Percentiles rank a stretch among this genome's conserved stretches.
These are phyloP conservation scores for Drosophila santomea DNA, from an alignment of 1,140 invertebrate species.

Conservation along the genomic window DNA sequence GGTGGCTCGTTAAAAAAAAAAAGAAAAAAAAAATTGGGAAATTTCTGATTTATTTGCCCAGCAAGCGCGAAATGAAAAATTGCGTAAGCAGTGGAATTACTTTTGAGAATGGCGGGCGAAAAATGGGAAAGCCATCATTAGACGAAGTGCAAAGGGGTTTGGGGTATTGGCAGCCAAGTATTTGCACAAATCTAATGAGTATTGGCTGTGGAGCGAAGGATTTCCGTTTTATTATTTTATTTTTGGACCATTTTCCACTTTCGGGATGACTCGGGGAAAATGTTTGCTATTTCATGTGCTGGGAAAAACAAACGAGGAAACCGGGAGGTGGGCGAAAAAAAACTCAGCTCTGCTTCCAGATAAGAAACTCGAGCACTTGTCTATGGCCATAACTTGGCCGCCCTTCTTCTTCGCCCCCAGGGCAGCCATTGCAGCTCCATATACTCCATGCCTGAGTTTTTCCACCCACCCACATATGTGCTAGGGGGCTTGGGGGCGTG, in stretches of 20 bases:
- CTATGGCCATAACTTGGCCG: constrained; percentile 37
- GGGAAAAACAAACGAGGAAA: constrained; percentile 31
- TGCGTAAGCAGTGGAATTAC: constrained; percentile 74
- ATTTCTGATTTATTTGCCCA: constrained; percentile 78
- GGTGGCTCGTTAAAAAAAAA: constrained; percentile 62
- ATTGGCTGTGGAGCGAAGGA: constrained; percentile 23
- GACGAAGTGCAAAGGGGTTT: background rate
- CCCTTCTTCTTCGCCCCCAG: background rate
- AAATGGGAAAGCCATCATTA: constrained; percentile 46
- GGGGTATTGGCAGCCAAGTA: constrained; percentile 32
- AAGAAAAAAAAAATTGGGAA: constrained; percentile 53
- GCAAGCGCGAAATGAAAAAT: constrained; percentile 75
- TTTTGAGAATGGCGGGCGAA: constrained; percentile 24
- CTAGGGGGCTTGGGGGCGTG: constrained; percentile 26
- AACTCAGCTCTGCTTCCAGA: background rate
- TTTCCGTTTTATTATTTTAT: constrained; percentile 32
- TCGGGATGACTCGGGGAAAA: constrained; percentile 35
- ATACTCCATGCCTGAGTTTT: constrained; percentile 14
- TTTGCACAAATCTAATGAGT: constrained; percentile 73
- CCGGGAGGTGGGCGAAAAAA: constrained; percentile 2
- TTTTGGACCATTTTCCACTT: constrained; percentile 21
- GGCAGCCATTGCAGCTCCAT: constrained; percentile 6
- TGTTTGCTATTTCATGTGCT: constrained; percentile 43
- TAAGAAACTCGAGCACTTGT: constrained; percentile 43
- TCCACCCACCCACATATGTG: constrained; percentile 21